phyloP scores from a whole-genome alignment of 2,113 vertebrate species.

The Desmodus rotundus region DNA sequence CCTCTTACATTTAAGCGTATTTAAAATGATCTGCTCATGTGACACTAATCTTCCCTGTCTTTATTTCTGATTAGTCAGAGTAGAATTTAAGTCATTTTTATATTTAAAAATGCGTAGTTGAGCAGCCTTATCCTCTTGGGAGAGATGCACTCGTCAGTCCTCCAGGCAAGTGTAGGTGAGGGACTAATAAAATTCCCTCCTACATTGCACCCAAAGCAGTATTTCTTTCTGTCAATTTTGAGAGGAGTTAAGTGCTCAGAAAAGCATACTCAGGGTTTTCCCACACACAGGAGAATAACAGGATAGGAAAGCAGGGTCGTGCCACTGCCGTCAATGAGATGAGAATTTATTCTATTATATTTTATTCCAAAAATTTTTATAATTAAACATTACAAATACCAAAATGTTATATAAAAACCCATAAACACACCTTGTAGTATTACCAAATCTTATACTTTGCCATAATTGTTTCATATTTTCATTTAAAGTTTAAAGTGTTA shows the following conservation, averaged over 20 bases:
- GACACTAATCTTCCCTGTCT: constrained; percentile 63
- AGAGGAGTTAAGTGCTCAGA: constrained; percentile 25
- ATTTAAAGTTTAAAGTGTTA: not conserved
- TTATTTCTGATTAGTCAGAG: constrained; percentile 45
- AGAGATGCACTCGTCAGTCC: constrained; percentile 23
- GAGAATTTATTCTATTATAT: constrained; percentile 4
- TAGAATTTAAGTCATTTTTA: constrained; percentile 62
- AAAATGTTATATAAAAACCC: not conserved
- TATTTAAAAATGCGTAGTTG: constrained; percentile 46
- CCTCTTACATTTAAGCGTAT: constrained; percentile 53
- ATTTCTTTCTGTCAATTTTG: constrained; percentile 10
- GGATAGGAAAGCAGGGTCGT: not conserved
- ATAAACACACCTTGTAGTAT: not conserved
- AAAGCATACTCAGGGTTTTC: constrained; percentile 20
- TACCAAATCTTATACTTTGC: not conserved
- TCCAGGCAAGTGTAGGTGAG: constrained; percentile 35
- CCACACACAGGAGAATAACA: constrained; percentile 27
- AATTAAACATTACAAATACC: not conserved
- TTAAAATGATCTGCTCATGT: constrained; percentile 60
- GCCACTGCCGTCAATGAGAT: not conserved
- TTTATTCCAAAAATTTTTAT: not conserved
- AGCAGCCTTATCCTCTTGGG: constrained; percentile 16
- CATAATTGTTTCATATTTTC: not conserved
- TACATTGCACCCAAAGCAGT: constrained; percentile 28
- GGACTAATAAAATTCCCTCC: constrained; percentile 55